Evolutionary conservation across 2,113 vertebrate species (phyloP).

Genomic region (Morone chrysops): DNA sequence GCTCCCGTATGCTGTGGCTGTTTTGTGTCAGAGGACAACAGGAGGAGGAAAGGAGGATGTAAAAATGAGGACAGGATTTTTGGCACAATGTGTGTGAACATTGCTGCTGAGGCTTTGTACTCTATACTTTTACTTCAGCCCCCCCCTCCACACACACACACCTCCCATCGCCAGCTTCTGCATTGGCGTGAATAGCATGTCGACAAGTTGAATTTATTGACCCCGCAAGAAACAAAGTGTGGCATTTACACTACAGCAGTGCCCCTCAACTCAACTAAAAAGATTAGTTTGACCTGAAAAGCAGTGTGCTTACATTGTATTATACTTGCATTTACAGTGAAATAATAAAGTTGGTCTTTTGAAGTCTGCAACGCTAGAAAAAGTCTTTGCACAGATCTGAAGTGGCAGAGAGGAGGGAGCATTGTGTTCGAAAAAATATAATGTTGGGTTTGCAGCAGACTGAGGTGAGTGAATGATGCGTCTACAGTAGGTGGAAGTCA

Average conservation of each 20-base stretch:
- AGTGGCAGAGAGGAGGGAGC: neutral
- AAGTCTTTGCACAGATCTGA: neutral
- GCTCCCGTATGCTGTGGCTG: neutral
- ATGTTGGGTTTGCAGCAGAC: conserved; percentile 25
- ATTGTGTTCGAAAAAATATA: neutral
- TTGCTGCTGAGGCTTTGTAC: conserved; percentile 58
- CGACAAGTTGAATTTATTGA: conserved; percentile 73
- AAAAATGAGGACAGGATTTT: conserved; percentile 54
- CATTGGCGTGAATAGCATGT: conserved; percentile 55
- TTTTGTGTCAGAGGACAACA: conserved; percentile 18
- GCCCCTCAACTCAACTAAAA: neutral
- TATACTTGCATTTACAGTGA: neutral
- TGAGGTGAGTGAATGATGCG: conserved; percentile 31
- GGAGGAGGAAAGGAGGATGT: conserved; percentile 26
- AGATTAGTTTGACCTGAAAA: neutral
- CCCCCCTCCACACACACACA: conserved; percentile 18
- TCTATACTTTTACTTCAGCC: conserved; percentile 22
- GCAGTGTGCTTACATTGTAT: neutral
- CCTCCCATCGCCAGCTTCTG: conserved; percentile 32
- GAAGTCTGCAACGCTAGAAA: neutral
- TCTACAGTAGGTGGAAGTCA: conserved; percentile 33
- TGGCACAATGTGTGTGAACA: conserved; percentile 51
- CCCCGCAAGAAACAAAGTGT: conserved; percentile 55
- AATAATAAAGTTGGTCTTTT: neutral
- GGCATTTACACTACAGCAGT: conserved; percentile 11